These are phyloP conservation scores for Hypomesus transpacificus DNA, from an alignment of 2,113 vertebrate species.

Conservation along the genomic window DNA sequence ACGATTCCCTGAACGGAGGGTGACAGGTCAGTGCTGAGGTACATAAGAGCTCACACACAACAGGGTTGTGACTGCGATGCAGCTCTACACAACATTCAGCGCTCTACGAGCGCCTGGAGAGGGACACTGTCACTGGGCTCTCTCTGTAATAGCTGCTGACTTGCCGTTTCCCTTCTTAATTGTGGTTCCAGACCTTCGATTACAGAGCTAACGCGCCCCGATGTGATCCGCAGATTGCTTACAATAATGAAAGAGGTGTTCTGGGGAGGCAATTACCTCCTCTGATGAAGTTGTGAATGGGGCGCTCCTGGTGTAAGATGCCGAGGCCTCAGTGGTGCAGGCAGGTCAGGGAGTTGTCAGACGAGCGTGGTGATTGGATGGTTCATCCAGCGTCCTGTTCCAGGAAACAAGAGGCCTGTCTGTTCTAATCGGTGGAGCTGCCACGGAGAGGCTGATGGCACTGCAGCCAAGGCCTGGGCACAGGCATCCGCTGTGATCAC, in stretches of 20 bases:
- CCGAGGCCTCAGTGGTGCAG: slow-evolving; percentile 31
- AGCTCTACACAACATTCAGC: not conserved
- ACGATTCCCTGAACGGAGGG: too few species aligned
- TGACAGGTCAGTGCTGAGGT: too few species aligned
- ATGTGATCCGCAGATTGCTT: slow-evolving; percentile 42
- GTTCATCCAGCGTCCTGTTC: slow-evolving; percentile 26
- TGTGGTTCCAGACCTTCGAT: slow-evolving; percentile 43
- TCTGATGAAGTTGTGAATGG: slow-evolving; percentile 44
- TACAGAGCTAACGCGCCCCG: slow-evolving; percentile 31
- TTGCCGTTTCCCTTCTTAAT: slow-evolving; percentile 45
- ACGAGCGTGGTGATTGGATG: slow-evolving; percentile 30
- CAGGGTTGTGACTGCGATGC: too few species aligned
- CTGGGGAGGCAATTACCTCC: slow-evolving; percentile 48
- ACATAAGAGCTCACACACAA: too few species aligned
- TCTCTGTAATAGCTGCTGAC: slow-evolving; percentile 45
- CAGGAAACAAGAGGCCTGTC: not conserved
- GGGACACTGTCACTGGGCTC: slow-evolving; percentile 29
- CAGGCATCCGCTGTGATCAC: slow-evolving; percentile 9
- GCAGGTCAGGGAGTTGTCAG: slow-evolving; percentile 40
- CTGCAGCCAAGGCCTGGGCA: slow-evolving; percentile 15
- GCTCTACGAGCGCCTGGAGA: slow-evolving; percentile 5
- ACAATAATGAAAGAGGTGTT: slow-evolving; percentile 47
- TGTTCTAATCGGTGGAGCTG: slow-evolving; percentile 35
- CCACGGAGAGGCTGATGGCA: not conserved
- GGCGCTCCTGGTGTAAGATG: slow-evolving; percentile 22